These are phyloP conservation scores for Tachina lurida DNA, from an alignment of 2,888 invertebrate genomes.

Conservation along the genomic window DNA sequence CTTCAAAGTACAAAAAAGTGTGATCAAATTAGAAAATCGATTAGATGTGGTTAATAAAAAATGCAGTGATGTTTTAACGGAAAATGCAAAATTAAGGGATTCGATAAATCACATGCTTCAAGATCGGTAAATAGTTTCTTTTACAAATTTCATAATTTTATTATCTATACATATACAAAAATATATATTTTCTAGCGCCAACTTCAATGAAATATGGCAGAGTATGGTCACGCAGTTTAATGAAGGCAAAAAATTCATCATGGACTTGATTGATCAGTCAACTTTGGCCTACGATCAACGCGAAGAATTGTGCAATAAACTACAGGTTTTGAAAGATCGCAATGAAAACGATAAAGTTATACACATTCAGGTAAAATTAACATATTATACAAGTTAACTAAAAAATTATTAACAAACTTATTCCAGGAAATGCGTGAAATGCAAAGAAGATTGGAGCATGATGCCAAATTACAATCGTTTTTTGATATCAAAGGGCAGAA, in stretches of 20 bases:
- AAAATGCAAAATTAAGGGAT: conserved; percentile 88
- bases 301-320: conserved; percentile 91
- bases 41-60: conserved; percentile 90
- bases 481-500: conserved; percentile 93
- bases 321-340: conserved; percentile 90
- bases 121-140: conserved; percentile 85
- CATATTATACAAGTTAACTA: background rate
- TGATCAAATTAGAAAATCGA: conserved; percentile 89
- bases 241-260: conserved; percentile 91
- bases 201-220: conserved; percentile 92
- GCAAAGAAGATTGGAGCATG: conserved; percentile 92
- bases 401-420: background rate
- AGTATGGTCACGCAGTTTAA: conserved; percentile 89
- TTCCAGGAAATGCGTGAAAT: conserved; percentile 93
- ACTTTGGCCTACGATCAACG: conserved; percentile 94
- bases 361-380: conserved; percentile 84
- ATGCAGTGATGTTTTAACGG: conserved; percentile 89
- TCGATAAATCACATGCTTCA: conserved; percentile 92
- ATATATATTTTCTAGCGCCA: conserved; percentile 84
- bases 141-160: background rate
- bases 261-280: conserved; percentile 93
- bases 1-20: conserved; percentile 82
- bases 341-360: conserved; percentile 88
- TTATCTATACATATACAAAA: background rate
- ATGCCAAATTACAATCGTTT: conserved; percentile 92